phyloP scores from a whole-genome alignment of 2,797 vertebrate genomes.

The Phataginus tetradactyla region DNA sequence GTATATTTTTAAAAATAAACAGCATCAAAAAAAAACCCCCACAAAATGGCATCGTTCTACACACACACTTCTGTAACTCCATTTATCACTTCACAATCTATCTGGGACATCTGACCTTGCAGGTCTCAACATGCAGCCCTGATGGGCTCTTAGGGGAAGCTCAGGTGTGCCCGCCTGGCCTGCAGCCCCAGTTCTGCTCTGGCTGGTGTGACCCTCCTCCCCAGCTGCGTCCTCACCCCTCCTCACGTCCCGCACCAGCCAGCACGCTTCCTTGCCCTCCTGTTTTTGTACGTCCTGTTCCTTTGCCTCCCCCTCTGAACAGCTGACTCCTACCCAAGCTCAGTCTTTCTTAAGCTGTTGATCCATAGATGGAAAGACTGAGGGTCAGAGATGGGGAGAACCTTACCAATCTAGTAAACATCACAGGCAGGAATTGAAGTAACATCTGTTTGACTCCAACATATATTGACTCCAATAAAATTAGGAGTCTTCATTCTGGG shows the following conservation, averaged over 20 bases:
- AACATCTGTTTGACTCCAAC: background rate
- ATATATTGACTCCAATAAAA: background rate
- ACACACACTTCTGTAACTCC: fast-evolving
- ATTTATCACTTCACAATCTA: fast-evolving
- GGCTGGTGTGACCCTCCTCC: background rate
- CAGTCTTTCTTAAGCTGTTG: background rate
- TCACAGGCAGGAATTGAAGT: background rate
- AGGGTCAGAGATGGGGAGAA: background rate
- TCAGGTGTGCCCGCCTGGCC: no score
- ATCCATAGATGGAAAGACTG: background rate
- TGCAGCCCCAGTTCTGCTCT: background rate
- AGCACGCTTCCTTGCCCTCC: background rate
- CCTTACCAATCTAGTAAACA: no score
- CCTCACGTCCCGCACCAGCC: fast-evolving
- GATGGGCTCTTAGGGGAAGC: background rate
- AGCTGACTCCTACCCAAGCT: background rate
- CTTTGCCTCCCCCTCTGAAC: background rate
- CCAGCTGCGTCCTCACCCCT: fast-evolving
- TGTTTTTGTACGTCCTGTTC: background rate
- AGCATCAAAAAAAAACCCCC: no score
- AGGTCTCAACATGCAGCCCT: fast-evolving
- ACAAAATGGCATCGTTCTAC: fast-evolving
- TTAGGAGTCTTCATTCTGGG: no score
- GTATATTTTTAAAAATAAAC: background rate
- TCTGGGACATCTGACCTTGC: background rate